Conservation (phyloP, 1,140 invertebrate genomes). For the Cyrtorhinus lividipennis region DNA sequence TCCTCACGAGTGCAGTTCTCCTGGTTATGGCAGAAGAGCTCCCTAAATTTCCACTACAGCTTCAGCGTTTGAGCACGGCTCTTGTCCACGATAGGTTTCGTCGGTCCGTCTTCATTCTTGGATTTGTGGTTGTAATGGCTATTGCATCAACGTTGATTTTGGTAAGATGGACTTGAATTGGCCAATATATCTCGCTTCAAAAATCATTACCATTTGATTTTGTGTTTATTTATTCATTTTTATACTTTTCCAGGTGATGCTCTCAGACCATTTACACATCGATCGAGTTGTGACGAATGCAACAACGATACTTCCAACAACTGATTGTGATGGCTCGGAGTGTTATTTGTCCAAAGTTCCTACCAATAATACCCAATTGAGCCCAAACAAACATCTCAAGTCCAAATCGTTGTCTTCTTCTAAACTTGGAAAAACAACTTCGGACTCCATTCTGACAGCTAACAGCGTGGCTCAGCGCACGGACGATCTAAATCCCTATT, state of each 20-base stretch:
- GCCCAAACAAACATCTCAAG: neutral
- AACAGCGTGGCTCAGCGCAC: neutral
- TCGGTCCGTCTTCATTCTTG: constrained; percentile 62
- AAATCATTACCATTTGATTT: no score
- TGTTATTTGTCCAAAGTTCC: neutral
- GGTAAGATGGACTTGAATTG: constrained; percentile 27
- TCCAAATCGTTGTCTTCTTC: neutral
- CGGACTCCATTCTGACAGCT: neutral
- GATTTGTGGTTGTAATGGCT: constrained; percentile 60
- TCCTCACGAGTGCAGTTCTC: constrained; percentile 49
- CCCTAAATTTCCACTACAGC: constrained; percentile 40
- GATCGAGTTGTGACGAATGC: neutral
- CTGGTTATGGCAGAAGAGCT: constrained; percentile 80
- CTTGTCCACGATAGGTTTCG: constrained; percentile 52
- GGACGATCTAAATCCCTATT: neutral
- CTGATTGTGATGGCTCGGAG: neutral
- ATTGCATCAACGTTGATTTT: constrained; percentile 31
- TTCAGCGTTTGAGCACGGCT: constrained; percentile 54
- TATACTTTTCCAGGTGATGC: constrained; percentile 11
- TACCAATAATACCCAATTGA: neutral
- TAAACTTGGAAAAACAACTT: neutral
- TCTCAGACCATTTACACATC: constrained; percentile 7
- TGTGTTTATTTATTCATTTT: no score
- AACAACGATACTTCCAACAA: neutral
- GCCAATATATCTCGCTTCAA: no score